Evolutionary conservation across 2,113 vertebrate genomes (phyloP).

Genomic region (Ifrita kowaldi): DNA sequence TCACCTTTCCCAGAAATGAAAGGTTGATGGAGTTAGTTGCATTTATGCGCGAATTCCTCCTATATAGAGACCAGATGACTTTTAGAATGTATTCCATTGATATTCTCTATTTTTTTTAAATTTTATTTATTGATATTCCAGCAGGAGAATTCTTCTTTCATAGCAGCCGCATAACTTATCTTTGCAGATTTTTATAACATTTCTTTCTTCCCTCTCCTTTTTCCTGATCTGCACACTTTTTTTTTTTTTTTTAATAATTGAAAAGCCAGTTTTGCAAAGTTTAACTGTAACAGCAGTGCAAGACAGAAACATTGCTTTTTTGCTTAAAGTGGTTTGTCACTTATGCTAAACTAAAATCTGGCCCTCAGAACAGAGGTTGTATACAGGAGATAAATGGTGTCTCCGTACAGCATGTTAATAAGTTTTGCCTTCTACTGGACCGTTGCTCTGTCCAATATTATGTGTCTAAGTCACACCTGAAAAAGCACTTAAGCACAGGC

Average conservation of each 20-base stretch:
- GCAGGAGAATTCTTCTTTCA: not conserved
- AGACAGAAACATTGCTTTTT: not conserved
- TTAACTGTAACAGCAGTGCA: not conserved
- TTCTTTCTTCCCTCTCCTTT: not conserved
- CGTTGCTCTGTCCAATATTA: not conserved
- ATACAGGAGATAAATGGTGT: not conserved
- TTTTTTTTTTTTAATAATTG: not conserved
- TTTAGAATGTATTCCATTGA: not conserved
- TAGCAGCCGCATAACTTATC: not conserved
- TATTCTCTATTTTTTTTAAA: not conserved
- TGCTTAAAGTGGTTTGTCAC: not conserved
- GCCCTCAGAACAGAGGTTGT: not conserved
- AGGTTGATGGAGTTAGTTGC: not conserved
- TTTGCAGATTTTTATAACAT: not conserved
- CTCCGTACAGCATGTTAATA: not conserved
- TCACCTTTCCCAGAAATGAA: conserved; percentile 3
- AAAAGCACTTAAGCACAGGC: not conserved
- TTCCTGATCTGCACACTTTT: not conserved
- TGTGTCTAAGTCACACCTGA: not conserved
- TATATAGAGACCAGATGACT: not conserved
- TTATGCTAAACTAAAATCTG: not conserved
- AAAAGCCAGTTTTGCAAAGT: not conserved
- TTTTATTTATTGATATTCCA: not conserved
- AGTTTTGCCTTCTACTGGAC: not conserved
- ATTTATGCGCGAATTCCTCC: not conserved